These are phyloP conservation scores for Tetrapedia diversipes DNA, from an alignment of 2,888 invertebrate genomes.

Conservation along the genomic window DNA sequence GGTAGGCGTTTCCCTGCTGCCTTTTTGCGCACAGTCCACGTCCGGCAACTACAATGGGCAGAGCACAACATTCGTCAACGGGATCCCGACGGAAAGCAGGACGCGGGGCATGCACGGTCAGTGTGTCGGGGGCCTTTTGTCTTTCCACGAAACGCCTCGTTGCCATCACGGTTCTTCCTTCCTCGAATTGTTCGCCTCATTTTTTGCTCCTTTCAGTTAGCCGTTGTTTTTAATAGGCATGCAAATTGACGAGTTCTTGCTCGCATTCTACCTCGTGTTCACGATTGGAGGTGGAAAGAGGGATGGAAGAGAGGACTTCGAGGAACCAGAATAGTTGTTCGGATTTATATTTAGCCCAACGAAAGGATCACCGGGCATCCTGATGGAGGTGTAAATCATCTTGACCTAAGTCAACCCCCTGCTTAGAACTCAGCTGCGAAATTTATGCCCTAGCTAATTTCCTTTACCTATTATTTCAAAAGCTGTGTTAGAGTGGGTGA, in stretches of 20 bases:
- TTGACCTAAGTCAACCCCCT: constrained; percentile 11
- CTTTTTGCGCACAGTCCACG: constrained; percentile 74
- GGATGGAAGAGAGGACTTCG: background rate
- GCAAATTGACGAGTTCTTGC: background rate
- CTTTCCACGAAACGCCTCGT: constrained; percentile 18
- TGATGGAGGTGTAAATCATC: constrained; percentile 33
- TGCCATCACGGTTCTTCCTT: background rate
- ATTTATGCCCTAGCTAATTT: constrained; percentile 18
- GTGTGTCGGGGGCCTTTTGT: constrained; percentile 39
- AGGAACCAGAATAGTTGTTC: constrained; percentile 1
- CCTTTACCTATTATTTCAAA: background rate
- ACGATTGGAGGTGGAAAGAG: constrained; percentile 7
- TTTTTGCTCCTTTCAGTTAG: too few relatives aligned
- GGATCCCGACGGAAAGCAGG: constrained; percentile 32
- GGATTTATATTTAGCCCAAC: background rate
- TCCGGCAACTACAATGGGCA: constrained; percentile 49
- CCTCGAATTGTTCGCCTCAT: background rate
- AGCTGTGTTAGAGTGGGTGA: too few relatives aligned
- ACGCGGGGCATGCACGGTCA: constrained; percentile 56
- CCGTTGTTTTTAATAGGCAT: too few relatives aligned
- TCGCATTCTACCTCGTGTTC: background rate
- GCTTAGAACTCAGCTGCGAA: constrained; percentile 18
- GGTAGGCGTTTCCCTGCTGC: constrained; percentile 72
- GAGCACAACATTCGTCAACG: constrained; percentile 64
- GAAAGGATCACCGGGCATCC: constrained; percentile 12